Evolutionary conservation across 2,797 vertebrate genomes (phyloP).

Genomic region (Protosalanx chinensis): DNA sequence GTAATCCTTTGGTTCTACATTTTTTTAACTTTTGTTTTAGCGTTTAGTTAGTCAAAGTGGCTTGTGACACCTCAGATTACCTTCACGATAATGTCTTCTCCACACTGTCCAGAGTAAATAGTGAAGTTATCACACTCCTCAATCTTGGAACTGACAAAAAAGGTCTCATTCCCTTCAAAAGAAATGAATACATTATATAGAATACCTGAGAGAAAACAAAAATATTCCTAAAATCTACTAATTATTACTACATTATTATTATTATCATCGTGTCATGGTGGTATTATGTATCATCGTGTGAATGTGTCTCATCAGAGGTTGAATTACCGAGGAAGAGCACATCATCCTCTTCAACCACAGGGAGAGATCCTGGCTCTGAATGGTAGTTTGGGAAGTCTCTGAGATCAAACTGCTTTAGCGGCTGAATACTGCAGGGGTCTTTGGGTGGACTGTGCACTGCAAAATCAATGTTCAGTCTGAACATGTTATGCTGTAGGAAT

Average conservation of each 20-base stretch:
- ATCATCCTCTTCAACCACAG: slow-evolving; percentile 60
- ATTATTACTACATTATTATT: background rate
- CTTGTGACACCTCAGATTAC: slow-evolving; percentile 49
- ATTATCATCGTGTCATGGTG: too few species aligned
- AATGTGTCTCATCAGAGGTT: background rate
- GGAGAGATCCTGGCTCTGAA: slow-evolving; percentile 64
- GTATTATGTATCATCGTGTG: background rate
- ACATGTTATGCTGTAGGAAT: background rate
- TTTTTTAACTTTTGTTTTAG: too few species aligned
- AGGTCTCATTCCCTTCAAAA: slow-evolving; percentile 65
- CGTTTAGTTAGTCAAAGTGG: background rate
- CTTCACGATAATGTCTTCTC: slow-evolving; percentile 71
- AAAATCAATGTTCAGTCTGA: background rate
- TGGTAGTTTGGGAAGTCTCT: slow-evolving; percentile 58
- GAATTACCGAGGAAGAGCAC: slow-evolving; percentile 34
- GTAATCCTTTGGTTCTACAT: background rate
- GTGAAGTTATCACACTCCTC: slow-evolving; percentile 61
- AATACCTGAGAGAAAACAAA: background rate
- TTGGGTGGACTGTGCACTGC: background rate
- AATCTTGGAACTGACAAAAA: slow-evolving; percentile 62
- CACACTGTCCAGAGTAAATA: slow-evolving; percentile 63
- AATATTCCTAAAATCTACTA: background rate
- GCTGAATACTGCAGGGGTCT: slow-evolving; percentile 50
- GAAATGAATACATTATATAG: too few species aligned
- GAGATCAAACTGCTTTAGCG: slow-evolving; percentile 65